A percentile compares a stretch with the other conserved stretches of the same genome.
phyloP scores from a whole-genome alignment of 2,113 vertebrate species.

The Vulpes ferrilata region DNA sequence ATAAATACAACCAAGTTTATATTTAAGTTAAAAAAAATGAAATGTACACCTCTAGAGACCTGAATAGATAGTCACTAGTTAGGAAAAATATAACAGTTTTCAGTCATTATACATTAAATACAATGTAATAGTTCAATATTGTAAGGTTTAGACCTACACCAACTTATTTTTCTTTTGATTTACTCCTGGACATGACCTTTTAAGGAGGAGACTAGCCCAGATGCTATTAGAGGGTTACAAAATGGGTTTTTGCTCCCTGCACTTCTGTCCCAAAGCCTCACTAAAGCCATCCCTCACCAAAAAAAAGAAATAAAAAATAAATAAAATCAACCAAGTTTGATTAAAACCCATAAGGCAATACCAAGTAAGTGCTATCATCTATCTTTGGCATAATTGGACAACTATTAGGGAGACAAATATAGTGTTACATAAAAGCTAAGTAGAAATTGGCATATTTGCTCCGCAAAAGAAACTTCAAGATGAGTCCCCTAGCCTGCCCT shows the following conservation, averaged over 20 bases:
- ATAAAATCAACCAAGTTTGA: background rate
- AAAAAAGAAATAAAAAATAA: background rate
- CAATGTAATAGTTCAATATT: background rate
- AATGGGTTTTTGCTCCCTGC: background rate
- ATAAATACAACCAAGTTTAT: constrained; percentile 2
- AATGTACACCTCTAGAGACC: background rate
- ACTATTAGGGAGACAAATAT: background rate
- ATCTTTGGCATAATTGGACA: constrained; percentile 5
- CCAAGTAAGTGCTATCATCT: background rate
- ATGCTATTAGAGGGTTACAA: background rate
- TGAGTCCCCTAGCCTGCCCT: background rate
- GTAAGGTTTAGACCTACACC: background rate
- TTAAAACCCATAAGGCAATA: background rate
- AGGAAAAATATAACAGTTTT: background rate
- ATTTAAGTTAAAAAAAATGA: constrained; percentile 15
- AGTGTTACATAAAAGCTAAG: background rate
- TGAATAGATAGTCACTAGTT: background rate
- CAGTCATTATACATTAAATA: background rate
- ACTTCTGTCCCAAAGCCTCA: rapidly evolving
- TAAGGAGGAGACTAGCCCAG: background rate
- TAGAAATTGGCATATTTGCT: background rate
- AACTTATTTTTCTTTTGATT: constrained; percentile 40
- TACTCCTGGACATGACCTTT: background rate
- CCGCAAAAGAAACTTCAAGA: background rate
- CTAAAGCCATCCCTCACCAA: background rate